phyloP scores from a whole-genome alignment of 2,797 vertebrate genomes.

The Epinephelus malabaricus region DNA sequence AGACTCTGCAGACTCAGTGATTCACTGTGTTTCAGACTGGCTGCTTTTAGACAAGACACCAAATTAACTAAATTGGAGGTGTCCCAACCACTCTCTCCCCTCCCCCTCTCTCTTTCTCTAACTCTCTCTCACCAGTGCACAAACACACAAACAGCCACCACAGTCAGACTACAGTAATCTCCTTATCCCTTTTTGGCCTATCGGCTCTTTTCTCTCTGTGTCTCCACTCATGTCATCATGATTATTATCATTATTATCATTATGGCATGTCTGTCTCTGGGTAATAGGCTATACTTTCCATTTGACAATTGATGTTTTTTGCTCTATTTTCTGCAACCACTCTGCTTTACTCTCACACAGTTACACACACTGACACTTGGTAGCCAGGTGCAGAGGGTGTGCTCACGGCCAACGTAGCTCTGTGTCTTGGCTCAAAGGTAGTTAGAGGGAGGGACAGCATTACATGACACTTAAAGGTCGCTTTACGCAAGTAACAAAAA shows the following conservation, averaged over 20 bases:
- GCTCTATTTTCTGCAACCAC: constrained; percentile 49
- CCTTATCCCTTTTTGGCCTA: constrained; percentile 70
- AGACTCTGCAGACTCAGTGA: constrained; percentile 60
- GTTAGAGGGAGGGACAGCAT: neutral
- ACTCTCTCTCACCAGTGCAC: constrained; percentile 13
- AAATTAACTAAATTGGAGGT: constrained; percentile 73
- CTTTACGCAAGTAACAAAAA: neutral
- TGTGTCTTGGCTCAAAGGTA: neutral
- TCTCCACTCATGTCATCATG: constrained; percentile 56
- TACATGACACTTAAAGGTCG: neutral
- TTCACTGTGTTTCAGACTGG: constrained; percentile 66
- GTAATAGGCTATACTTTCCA: constrained; percentile 69
- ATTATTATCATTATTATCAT: constrained; percentile 75
- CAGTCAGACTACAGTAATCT: constrained; percentile 71
- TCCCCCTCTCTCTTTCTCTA: neutral
- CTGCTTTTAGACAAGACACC: constrained; percentile 75
- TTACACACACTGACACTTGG: constrained; percentile 6
- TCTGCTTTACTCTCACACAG: constrained; percentile 31
- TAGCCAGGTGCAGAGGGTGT: neutral
- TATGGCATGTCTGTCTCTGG: constrained; percentile 72
- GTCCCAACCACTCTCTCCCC: constrained; percentile 38
- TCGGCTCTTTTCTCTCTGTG: constrained; percentile 66
- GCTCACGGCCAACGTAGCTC: no score
- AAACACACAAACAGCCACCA: constrained; percentile 52
- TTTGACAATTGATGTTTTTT: constrained; percentile 69